Conservation (phyloP, 1,140 invertebrate species). For the Aphelenchoides fujianensis region DNA sequence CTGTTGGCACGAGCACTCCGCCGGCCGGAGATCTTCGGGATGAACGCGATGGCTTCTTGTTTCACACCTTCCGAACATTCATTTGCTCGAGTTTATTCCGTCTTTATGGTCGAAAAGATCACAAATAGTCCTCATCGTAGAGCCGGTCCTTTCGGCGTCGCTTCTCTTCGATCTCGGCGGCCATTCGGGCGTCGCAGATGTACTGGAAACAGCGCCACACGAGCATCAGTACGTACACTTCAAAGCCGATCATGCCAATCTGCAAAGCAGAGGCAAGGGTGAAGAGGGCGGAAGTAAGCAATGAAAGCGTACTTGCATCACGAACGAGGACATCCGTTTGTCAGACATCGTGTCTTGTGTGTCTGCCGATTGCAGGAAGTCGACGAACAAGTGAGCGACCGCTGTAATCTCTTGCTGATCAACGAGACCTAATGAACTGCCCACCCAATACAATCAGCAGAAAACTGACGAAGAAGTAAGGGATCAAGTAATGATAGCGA, state of each 20-base stretch:
- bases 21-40: too few species aligned
- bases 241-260: slow-evolving; percentile 10
- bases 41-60: too few species aligned
- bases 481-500: background rate
- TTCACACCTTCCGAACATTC: too few species aligned
- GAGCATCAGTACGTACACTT: slow-evolving; percentile 7
- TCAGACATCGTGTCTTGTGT: slow-evolving; percentile 12
- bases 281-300: background rate
- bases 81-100: too few species aligned
- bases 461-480: slow-evolving; percentile 12
- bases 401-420: slow-evolving; percentile 5
- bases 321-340: slow-evolving; percentile 11
- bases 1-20: too few species aligned
- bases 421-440: background rate
- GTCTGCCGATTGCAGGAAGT: slow-evolving; percentile 15
- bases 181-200: background rate
- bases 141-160: background rate
- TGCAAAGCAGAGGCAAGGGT: background rate
- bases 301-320: slow-evolving; percentile 9
- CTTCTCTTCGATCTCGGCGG: slow-evolving; percentile 10
- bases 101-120: too few species aligned
- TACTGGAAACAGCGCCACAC: slow-evolving; percentile 12
- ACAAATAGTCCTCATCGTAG: slow-evolving; percentile 14
- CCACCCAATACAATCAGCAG: slow-evolving; percentile 14
- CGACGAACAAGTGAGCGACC: slow-evolving; percentile 18